Percentiles rank a stretch among this genome's conserved stretches.
phyloP scores from a whole-genome alignment of 2,797 vertebrate genomes.

The Scleropages formosus region DNA sequence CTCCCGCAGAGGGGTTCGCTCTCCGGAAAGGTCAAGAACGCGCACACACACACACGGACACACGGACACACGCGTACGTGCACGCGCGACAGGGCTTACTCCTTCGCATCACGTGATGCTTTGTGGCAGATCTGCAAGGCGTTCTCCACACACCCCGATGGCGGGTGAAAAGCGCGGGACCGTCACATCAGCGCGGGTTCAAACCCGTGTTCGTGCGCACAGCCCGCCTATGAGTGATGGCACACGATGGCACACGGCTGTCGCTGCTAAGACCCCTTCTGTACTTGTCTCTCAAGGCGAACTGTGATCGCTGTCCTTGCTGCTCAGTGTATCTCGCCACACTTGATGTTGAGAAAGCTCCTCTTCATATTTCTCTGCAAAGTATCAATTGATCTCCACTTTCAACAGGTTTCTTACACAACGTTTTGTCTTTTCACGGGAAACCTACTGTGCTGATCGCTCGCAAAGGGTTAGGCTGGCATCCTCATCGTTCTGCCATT shows the following conservation, averaged over 20 bases:
- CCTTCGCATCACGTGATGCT: not conserved
- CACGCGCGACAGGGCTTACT: not conserved
- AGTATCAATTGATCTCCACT: not conserved
- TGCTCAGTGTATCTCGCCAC: not conserved
- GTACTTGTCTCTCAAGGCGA: not conserved
- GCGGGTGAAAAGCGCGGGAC: not conserved
- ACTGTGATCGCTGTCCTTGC: constrained; percentile 8
- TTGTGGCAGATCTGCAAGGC: constrained; percentile 9
- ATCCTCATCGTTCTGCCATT: not conserved
- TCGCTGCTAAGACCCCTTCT: not conserved
- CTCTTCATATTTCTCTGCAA: not conserved
- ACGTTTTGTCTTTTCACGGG: not conserved
- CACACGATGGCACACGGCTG: too few relatives aligned
- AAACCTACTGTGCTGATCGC: not conserved
- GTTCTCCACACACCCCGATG: not conserved
- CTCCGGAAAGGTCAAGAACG: constrained; percentile 20
- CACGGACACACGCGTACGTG: too few relatives aligned
- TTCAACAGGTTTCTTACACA: not conserved
- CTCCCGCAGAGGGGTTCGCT: not conserved
- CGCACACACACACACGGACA: not conserved
- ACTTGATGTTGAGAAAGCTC: not conserved
- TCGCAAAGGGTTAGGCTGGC: not conserved
- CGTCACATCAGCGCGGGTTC: constrained; percentile 9
- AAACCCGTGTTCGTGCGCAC: not conserved
- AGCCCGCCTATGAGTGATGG: constrained; percentile 6